Base-by-base conservation (phyloP, 2,113 vertebrate species). In the Dascyllus trimaculatus region DNA sequence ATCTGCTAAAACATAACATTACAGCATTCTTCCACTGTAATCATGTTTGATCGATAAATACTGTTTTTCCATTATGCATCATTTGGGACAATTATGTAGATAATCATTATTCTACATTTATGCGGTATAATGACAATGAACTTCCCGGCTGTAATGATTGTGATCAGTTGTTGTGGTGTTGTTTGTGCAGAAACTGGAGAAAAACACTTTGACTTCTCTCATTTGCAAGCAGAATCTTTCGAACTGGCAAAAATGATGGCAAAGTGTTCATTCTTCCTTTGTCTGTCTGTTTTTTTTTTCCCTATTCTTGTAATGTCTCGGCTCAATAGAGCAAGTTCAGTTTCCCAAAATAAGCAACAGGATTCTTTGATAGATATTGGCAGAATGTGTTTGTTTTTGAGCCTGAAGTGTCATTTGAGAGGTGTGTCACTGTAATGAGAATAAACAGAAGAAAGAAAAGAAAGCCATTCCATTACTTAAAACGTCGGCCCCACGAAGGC, bases 341-440 rank as follows among this genome's bases (percentile, higher is more conserved):
- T 25, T 75, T 56, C 19, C 18, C 11, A 43, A 43, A 58, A 80
- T 18, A 76, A 71, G 52, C 7, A 67, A 43, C 5, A 25, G 18
- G 35, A 32, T 57, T 35, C 17, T 73, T 61, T 46, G 24, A 76
- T 57, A 43, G 57, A 70, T 59, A 53, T 26, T 19, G 40, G 64
- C 2, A 65, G 18, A 60, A 68, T 29, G 17, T 43, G 14, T 58
- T 68, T 29, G 11, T 24, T 68, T 71, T 24, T 1, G 21, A 49
- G 22, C 57, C 51, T 5, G 4, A 32, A 63, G 18, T 71, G 61
- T 43, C 60, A 56, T 43, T 45, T 52, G 10, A 75, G 2, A 66
- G 10, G 4, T 19, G 49, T 58, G 63, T 67, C 48, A 15, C 0
- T 11, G 25, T 22, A 49, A 63, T 24, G 38, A 66, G 10, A 21